phyloP scores from a whole-genome alignment of 1,140 invertebrate species.

The Trissolcus basalis region DNA sequence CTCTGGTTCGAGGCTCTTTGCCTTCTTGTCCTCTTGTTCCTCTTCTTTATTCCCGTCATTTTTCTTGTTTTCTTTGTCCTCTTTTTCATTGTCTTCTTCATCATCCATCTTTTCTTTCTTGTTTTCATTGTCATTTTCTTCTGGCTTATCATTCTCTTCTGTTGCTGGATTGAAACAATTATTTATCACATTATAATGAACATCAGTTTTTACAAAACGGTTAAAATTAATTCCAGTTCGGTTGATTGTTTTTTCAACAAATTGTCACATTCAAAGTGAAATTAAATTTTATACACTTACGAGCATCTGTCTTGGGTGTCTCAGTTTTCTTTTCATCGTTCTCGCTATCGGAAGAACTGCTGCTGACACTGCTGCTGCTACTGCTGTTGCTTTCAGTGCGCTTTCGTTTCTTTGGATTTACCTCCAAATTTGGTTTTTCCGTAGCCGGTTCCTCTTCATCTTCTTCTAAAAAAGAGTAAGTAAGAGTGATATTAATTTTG shows the following conservation, averaged over 20 bases:
- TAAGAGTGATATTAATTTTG: no score
- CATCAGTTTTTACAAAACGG: no score
- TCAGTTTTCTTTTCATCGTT: constrained; percentile 63
- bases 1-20: constrained; percentile 66
- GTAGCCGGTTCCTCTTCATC: constrained; percentile 63
- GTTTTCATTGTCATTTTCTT: constrained; percentile 70
- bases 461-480: no score
- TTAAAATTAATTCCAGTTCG: no score
- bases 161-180: constrained; percentile 51
- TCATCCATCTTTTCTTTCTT: constrained; percentile 68
- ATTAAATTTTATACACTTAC: constrained; percentile 23
- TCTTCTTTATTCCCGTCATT: constrained; percentile 64
- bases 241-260: no score
- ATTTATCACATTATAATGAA: background rate
- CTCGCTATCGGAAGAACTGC: constrained; percentile 69
- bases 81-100: constrained; percentile 52
- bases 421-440: constrained; percentile 55
- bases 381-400: constrained; percentile 71
- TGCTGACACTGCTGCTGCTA: constrained; percentile 69
- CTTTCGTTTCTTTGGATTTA: constrained; percentile 68
- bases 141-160: constrained; percentile 64
- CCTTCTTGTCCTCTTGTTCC: constrained; percentile 59
- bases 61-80: constrained; percentile 57
- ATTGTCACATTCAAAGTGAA: no score
- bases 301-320: constrained; percentile 53